Evolutionary conservation across 2,797 vertebrate species (phyloP).

Genomic region (Malurus leucopterus): DNA sequence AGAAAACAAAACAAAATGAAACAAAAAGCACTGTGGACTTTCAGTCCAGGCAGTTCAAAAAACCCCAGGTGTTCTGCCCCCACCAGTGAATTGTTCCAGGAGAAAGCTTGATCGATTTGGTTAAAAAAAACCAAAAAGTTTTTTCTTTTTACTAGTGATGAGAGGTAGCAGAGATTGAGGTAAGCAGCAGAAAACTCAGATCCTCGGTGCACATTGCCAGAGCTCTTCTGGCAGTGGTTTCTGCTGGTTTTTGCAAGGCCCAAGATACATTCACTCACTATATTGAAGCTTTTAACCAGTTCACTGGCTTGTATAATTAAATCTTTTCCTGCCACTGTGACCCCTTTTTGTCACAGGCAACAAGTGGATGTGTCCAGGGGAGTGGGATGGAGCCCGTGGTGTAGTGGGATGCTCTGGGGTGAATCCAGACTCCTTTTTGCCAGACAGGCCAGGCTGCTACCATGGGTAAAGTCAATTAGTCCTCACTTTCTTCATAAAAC

Average conservation of each 20-base stretch:
- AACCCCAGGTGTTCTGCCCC: not conserved
- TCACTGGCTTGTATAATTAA: not conserved
- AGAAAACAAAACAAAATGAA: not conserved
- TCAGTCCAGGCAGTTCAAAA: not conserved
- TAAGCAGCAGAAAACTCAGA: not conserved
- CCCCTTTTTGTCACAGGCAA: not conserved
- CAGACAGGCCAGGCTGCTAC: not conserved
- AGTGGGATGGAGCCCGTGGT: not conserved
- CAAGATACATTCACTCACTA: not conserved
- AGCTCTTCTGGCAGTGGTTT: not conserved
- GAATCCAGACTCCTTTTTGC: not conserved
- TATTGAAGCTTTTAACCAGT: not conserved
- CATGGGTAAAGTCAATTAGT: not conserved
- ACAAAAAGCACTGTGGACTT: not conserved
- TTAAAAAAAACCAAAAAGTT: not conserved
- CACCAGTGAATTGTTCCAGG: not conserved
- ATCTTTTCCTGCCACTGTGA: not conserved
- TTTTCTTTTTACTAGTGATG: not conserved
- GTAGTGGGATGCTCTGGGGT: not conserved
- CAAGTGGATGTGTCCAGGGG: not conserved
- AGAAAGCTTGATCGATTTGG: not conserved
- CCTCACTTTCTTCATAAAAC: not conserved
- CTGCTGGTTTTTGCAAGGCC: not conserved
- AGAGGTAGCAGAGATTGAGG: not conserved
- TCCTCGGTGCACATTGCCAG: not conserved